These are phyloP conservation scores for Ennomos quercinarius DNA, from an alignment of 2,888 invertebrate species.

Conservation along the genomic window DNA sequence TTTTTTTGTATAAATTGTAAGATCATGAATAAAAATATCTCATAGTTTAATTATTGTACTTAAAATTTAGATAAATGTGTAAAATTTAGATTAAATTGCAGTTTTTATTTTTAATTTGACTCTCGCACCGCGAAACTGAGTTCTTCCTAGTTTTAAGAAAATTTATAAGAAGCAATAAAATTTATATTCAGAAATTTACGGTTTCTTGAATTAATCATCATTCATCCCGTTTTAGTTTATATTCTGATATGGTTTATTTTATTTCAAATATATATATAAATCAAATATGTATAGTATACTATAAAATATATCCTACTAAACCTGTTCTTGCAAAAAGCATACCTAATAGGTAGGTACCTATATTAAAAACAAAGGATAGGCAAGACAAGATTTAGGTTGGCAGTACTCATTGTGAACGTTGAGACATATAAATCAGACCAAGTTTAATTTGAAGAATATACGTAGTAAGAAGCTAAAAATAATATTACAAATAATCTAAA, in stretches of 20 bases:
- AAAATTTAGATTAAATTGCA: slow-evolving; percentile 69
- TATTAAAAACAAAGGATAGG: no score
- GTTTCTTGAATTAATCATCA: slow-evolving; percentile 41
- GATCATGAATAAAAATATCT: slow-evolving; percentile 72
- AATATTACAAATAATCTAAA: no score
- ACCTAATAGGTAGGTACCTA: no score
- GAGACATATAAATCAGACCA: no score
- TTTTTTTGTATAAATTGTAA: slow-evolving; percentile 78
- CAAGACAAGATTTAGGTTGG: no score
- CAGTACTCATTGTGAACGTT: no score
- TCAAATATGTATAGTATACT: no score
- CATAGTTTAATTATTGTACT: slow-evolving; percentile 70
- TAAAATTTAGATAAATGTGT: slow-evolving; percentile 67
- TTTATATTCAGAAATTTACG: slow-evolving; percentile 68
- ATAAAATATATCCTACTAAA: no score
- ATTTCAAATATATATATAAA: no score
- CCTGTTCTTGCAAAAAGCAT: no score
- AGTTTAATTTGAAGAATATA: no score
- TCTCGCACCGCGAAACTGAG: slow-evolving; percentile 75
- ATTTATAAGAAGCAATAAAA: slow-evolving; percentile 83
- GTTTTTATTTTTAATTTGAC: slow-evolving; percentile 64
- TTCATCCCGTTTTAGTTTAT: not conserved
- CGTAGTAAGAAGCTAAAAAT: no score
- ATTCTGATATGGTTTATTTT: not conserved
- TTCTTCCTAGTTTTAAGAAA: slow-evolving; percentile 82